phyloP scores from a whole-genome alignment of 37 sponge, comb jelly and placozoan species.

The Ianthella basta region DNA sequence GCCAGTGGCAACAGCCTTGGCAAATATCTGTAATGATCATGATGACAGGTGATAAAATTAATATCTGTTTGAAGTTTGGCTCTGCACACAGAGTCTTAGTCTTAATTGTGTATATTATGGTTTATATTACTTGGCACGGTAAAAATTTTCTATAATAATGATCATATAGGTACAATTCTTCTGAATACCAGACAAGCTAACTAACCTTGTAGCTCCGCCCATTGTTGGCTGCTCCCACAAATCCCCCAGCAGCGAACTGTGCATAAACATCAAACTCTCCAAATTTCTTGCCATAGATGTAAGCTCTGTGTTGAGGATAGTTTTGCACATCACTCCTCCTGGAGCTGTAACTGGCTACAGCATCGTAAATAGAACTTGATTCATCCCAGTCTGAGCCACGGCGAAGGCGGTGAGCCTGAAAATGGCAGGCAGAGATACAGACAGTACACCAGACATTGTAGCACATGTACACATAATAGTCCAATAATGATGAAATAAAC shows the following conservation, averaged over 20 bases:
- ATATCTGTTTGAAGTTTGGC: no score
- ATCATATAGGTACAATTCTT: no score
- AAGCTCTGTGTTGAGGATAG: conserved; percentile 59
- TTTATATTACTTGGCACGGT: no score
- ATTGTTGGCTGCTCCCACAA: conserved; percentile 45
- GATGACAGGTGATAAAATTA: no score
- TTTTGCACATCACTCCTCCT: conserved; percentile 46
- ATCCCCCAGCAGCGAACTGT: conserved; percentile 49
- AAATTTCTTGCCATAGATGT: conserved; percentile 62
- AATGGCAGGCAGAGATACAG: no score
- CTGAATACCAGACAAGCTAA: no score
- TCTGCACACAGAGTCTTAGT: no score
- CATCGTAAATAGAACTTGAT: conserved; percentile 34
- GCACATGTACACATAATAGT: no score
- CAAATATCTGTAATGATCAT: conserved; percentile 50
- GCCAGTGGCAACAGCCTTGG: conserved; percentile 44
- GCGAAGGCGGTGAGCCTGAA: not conserved
- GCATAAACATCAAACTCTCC: conserved; percentile 43
- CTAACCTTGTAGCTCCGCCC: conserved; percentile 27
- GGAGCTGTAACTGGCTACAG: conserved; percentile 32
- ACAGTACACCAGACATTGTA: no score
- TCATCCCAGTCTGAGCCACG: conserved; percentile 58
- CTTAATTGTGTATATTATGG: no score
- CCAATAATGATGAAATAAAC: no score
- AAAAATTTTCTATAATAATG: no score